Evolutionary conservation across 2,888 invertebrate genomes (phyloP).

Genomic region (Halictus ligatus): DNA sequence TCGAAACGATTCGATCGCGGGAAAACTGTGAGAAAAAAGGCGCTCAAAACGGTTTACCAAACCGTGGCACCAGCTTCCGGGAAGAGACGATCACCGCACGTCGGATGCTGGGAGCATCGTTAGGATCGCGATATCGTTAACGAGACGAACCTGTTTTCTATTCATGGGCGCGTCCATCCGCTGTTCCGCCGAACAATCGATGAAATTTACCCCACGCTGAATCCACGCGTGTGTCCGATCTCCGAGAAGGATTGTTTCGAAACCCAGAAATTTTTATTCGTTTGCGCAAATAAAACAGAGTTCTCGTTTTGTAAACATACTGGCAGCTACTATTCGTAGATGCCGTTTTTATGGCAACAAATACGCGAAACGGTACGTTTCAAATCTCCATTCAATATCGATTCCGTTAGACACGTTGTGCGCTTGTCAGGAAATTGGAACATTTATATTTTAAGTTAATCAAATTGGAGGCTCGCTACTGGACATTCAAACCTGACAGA

Average conservation of each 20-base stretch:
- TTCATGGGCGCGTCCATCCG: not conserved
- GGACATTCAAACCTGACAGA: not conserved
- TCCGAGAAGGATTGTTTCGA: not conserved
- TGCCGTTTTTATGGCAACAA: not conserved
- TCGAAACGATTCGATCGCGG: conserved; percentile 58
- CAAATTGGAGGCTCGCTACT: not conserved
- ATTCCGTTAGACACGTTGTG: no score
- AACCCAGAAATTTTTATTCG: not conserved
- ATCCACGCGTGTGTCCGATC: not conserved
- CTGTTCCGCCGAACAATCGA: not conserved
- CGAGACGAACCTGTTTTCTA: conserved; percentile 18
- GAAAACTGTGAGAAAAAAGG: conserved; percentile 64
- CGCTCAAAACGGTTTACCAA: conserved; percentile 57
- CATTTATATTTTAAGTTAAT: not conserved
- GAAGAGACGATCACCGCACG: conserved; percentile 60
- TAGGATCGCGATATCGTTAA: not conserved
- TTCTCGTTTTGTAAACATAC: not conserved
- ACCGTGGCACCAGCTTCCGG: conserved; percentile 38
- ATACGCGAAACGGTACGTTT: not conserved
- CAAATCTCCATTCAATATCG: not conserved
- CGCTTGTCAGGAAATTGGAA: not conserved
- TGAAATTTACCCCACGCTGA: not conserved
- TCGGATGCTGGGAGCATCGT: conserved; percentile 26
- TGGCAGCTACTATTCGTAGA: not conserved
- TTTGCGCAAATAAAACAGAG: not conserved